phyloP scores from a whole-genome alignment of 2,797 vertebrate genomes.

The Picus viridis region DNA sequence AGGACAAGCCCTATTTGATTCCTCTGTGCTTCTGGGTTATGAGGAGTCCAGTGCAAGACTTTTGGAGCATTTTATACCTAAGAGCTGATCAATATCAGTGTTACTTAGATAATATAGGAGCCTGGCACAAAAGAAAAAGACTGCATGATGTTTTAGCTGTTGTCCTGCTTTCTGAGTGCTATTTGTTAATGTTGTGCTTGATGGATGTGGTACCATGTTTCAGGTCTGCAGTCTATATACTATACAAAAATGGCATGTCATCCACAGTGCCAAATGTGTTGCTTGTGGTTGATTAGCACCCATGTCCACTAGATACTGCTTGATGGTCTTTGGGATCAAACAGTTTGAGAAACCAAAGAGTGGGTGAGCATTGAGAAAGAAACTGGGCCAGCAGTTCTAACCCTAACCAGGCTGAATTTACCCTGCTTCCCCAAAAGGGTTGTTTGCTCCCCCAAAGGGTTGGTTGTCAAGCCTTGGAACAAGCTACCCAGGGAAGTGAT shows the following conservation, averaged over 20 bases:
- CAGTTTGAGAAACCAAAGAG: not conserved
- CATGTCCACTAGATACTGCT: not conserved
- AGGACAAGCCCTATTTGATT: conserved; percentile 30
- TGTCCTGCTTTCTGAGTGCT: not conserved
- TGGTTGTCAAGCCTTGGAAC: not conserved
- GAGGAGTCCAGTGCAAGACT: not conserved
- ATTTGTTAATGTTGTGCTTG: not conserved
- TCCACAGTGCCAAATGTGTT: rapidly evolving
- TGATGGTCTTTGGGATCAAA: not conserved
- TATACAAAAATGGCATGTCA: not conserved
- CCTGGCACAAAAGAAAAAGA: not conserved
- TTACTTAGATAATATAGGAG: not conserved
- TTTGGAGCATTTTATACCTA: not conserved
- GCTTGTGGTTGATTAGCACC: not conserved
- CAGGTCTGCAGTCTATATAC: not conserved
- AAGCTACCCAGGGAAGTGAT: not conserved
- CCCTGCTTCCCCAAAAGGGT: not conserved
- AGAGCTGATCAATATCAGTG: not conserved
- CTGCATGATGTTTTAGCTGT: not conserved
- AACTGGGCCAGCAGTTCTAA: not conserved
- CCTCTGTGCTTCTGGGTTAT: not conserved
- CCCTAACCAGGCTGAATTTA: not conserved
- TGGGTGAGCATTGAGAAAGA: not conserved
- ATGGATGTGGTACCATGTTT: not conserved
- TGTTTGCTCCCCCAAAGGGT: no score